A percentile compares a stretch with the other conserved stretches of the same genome.
These are phyloP conservation scores for Centropus unirufus DNA, from an alignment of 2,113 vertebrate genomes.

Conservation along the genomic window DNA sequence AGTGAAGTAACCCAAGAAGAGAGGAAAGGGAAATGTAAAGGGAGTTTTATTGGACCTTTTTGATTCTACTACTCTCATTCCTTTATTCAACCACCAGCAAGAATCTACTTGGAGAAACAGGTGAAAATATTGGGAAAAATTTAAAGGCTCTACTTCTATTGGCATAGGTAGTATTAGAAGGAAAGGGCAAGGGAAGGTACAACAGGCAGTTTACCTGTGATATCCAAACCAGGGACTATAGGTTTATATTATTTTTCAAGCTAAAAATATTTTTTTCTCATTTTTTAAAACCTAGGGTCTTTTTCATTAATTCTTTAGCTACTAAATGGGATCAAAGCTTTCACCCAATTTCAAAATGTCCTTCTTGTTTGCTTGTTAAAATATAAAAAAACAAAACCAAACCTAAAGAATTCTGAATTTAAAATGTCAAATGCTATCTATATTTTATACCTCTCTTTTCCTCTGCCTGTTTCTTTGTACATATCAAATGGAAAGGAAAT, in stretches of 20 bases:
- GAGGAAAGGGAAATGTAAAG: not conserved
- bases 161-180: not conserved
- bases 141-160: not conserved
- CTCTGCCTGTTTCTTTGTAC: not conserved
- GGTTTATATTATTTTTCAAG: not conserved
- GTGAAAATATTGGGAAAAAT: not conserved
- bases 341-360: not conserved
- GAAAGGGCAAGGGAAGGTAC: not conserved
- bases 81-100: not conserved
- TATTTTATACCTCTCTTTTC: not conserved
- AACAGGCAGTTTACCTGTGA: not conserved
- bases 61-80: not conserved
- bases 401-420: not conserved
- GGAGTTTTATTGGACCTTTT: not conserved
- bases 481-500: not conserved
- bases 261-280: not conserved
- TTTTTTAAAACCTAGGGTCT: not conserved
- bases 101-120: not conserved
- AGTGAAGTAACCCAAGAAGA: not conserved
- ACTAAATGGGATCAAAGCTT: not conserved
- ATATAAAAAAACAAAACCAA: not conserved
- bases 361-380: not conserved
- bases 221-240: not conserved
- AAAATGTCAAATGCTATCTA: not conserved
- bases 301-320: not conserved